Evolutionary conservation across 2,113 vertebrate species (phyloP), one percentile per base, ranked within the genome.

Genomic region (Phasianus colchicus): DNA sequence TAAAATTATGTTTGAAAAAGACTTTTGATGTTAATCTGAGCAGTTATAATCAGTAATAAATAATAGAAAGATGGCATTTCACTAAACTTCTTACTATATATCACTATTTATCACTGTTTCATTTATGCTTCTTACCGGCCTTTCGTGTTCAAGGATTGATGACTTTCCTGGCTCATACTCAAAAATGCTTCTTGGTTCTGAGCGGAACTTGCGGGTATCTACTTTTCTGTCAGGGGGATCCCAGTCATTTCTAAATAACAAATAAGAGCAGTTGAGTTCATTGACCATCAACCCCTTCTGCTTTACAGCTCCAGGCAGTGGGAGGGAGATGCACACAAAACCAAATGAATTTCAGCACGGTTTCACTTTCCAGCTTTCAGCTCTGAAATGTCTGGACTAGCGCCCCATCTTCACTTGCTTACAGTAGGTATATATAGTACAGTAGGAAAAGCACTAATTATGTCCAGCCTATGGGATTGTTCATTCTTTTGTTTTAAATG

Each of bases 141-240:
- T 98, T 94, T 99, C 99, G 3, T 99, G 99, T 71, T 99, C 98
- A 84, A 99, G 97, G 95, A 99, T 99, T 5, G 99, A 99, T 10
- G 99, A 99, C 94, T 99, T 99, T 66, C 99, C 99, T 0, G 99
- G 99, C 95, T 99, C 99, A 10, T 99, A 99, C 61, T 99, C 99
- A 98, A 99, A 99, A 97, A 99, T 99, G 92, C 99, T 99, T 96
- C 99, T 98, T 30, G 99, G 99, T 92, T 99, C 99, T 9, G 99
- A 99, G 0, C 99, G 99, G 91, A 99, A 99, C 97, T 98, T 99
- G 58, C 99, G 98, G 9, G 99, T 99, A 90, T 99, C 99, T 38
- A 99, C 99, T 96, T 99, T 99, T 92, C 99, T 98, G 96, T 99
- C 99, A 9, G 99, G 98, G 70, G 99, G 99, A 76, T 99, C 99